phyloP scores from a whole-genome alignment of 2,797 vertebrate species.

The Pelobates cultripes region DNA sequence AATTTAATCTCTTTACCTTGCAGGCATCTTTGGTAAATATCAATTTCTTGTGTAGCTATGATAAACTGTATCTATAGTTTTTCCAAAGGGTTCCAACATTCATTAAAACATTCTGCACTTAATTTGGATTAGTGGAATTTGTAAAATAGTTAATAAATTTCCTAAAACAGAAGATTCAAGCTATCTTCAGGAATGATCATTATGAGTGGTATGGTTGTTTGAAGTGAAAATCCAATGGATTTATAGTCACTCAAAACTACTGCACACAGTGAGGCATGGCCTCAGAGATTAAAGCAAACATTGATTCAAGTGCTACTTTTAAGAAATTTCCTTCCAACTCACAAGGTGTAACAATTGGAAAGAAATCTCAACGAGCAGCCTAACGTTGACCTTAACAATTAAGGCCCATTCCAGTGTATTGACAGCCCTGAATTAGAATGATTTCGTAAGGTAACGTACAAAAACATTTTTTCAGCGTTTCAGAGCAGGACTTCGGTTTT shows the following conservation, averaged over 20 bases:
- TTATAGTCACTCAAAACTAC: conserved; percentile 3
- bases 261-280: conserved; percentile 19
- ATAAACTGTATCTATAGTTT: not conserved
- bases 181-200: not conserved
- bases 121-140: not conserved
- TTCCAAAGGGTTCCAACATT: not conserved
- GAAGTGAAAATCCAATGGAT: not conserved
- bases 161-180: not conserved
- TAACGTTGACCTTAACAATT: conserved; percentile 32
- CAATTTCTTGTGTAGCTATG: conserved; percentile 8
- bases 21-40: conserved; percentile 62
- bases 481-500: conserved; percentile 82
- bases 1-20: not conserved
- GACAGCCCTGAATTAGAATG: conserved; percentile 53
- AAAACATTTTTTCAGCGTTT: conserved; percentile 72
- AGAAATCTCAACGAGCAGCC: not conserved
- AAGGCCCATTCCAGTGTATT: conserved; percentile 66
- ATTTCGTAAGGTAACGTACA: conserved; percentile 38
- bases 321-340: not conserved
- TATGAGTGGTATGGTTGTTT: conserved; percentile 4
- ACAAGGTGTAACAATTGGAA: not conserved
- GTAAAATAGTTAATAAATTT: not conserved
- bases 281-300: conserved; percentile 9
- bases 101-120: not conserved
- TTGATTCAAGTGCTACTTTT: conserved; percentile 10